phyloP scores from a whole-genome alignment of 2,797 vertebrate genomes.

The Apodemus agrarius region DNA sequence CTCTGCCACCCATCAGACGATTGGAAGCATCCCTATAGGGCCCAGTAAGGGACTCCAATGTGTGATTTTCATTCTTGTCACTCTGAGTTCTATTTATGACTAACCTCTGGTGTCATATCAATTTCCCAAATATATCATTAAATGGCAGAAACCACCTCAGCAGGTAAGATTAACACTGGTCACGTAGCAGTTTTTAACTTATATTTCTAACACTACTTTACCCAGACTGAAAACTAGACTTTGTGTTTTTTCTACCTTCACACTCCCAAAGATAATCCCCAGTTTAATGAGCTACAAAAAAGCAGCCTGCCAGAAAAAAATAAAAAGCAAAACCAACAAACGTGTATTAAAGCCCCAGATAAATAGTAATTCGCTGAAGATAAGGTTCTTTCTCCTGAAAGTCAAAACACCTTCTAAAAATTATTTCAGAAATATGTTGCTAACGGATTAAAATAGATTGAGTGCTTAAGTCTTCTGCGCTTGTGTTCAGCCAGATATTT shows the following conservation, averaged over 20 bases:
- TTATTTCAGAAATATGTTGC: constrained; percentile 76
- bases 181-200: constrained; percentile 63
- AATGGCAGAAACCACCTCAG: constrained; percentile 52
- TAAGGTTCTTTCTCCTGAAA: constrained; percentile 68
- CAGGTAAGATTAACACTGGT: constrained; percentile 73
- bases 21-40: not conserved
- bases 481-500: constrained; percentile 33
- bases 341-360: constrained; percentile 79
- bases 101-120: constrained; percentile 57
- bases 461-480: constrained; percentile 51
- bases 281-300: constrained; percentile 70
- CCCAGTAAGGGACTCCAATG: constrained; percentile 56
- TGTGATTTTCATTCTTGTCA: constrained; percentile 58
- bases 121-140: constrained; percentile 72
- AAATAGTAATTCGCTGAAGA: constrained; percentile 76
- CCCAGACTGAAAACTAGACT: constrained; percentile 67
- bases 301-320: constrained; percentile 62
- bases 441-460: constrained; percentile 73
- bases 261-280: constrained; percentile 72
- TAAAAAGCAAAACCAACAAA: constrained; percentile 49
- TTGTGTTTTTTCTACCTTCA: constrained; percentile 14
- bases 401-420: constrained; percentile 66
- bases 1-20: not conserved
- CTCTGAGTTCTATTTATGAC: constrained; percentile 53
- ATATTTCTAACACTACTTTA: constrained; percentile 55